Evolutionary conservation across 2,888 invertebrate genomes (phyloP).

Genomic region (Mechanitis messenoides): DNA sequence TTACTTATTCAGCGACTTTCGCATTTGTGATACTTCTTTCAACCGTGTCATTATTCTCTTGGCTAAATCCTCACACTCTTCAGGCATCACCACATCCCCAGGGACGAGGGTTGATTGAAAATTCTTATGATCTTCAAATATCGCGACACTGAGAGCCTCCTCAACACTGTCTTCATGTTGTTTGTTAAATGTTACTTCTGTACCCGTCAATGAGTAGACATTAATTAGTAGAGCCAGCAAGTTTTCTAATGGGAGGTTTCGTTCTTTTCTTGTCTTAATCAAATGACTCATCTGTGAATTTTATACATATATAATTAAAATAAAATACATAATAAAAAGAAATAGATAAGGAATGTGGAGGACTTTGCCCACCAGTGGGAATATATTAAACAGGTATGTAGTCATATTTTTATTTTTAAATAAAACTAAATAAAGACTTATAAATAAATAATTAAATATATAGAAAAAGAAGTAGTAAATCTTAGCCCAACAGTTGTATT

Average conservation of each 20-base stretch:
- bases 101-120: conserved; percentile 31
- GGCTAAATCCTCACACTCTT: conserved; percentile 49
- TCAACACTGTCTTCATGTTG: conserved; percentile 70
- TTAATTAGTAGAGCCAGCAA: conserved; percentile 77
- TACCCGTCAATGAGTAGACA: conserved; percentile 78
- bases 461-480: too few relatives aligned
- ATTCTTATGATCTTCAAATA: conserved; percentile 74
- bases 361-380: too few relatives aligned
- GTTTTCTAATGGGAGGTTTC: conserved; percentile 74
- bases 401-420: too few relatives aligned
- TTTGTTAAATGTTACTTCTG: conserved; percentile 71
- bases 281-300: conserved; percentile 72
- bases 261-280: conserved; percentile 72
- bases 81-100: conserved; percentile 42
- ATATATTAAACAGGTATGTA: too few relatives aligned
- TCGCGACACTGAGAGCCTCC: conserved; percentile 70
- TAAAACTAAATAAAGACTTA: too few relatives aligned
- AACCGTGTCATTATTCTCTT: conserved; percentile 47
- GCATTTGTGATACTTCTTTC: conserved; percentile 59
- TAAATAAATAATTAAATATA: too few relatives aligned
- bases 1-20: conserved; percentile 57
- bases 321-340: not conserved
- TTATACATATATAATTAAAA: too few relatives aligned
- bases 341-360: not conserved
- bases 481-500: too few relatives aligned